Percentiles rank a stretch among this genome's conserved stretches.
These are phyloP conservation scores for Ceratothoa steindachneri DNA, from an alignment of 2,888 invertebrate genomes.

Conservation along the genomic window DNA sequence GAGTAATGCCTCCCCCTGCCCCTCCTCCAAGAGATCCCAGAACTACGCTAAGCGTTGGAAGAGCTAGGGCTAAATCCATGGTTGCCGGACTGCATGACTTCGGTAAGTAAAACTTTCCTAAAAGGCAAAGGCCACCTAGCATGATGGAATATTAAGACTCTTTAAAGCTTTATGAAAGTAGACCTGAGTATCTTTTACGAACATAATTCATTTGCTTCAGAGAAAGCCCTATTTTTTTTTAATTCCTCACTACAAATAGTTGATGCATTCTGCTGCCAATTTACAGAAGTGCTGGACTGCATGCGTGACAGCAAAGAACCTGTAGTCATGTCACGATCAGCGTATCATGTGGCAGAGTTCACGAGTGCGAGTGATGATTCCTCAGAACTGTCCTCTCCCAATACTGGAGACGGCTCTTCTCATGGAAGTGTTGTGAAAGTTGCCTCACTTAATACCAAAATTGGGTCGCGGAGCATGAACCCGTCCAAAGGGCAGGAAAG, in stretches of 20 bases:
- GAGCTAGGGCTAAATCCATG: constrained; percentile 87
- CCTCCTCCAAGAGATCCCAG: constrained; percentile 91
- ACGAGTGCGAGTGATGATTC: not conserved
- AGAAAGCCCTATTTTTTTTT: no score
- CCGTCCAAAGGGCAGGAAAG: constrained; percentile 82
- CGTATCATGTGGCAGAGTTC: constrained; percentile 20
- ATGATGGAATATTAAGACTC: no score
- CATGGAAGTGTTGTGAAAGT: constrained; percentile 61
- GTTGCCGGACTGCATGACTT: constrained; percentile 70
- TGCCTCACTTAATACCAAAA: constrained; percentile 84
- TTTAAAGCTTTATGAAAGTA: no score
- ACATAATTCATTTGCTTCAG: no score
- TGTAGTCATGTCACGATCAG: constrained; percentile 33
- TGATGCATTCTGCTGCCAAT: no score
- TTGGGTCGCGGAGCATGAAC: constrained; percentile 77
- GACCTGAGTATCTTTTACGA: no score
- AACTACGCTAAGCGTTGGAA: constrained; percentile 87
- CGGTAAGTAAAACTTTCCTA: constrained; percentile 58
- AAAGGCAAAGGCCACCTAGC: no score
- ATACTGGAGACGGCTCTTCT: constrained; percentile 4
- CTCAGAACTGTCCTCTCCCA: constrained; percentile 3
- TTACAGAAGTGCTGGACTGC: constrained; percentile 43
- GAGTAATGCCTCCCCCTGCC: constrained; percentile 69
- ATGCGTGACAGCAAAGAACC: constrained; percentile 36
- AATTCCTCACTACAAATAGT: no score